These are phyloP conservation scores for Torymus aiolomorphi DNA, from an alignment of 2,888 invertebrate species.

Conservation along the genomic window DNA sequence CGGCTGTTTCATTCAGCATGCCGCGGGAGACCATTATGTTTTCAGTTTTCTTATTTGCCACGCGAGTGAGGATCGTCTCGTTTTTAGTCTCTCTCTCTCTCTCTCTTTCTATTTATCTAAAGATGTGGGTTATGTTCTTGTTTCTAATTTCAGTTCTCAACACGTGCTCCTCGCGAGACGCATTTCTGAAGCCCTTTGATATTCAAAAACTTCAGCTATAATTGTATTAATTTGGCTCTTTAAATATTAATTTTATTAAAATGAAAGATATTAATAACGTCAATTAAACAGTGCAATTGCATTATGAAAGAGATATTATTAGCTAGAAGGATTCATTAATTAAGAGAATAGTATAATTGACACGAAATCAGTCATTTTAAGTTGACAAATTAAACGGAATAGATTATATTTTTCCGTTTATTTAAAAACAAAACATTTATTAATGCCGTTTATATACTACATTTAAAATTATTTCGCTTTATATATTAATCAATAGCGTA, in stretches of 20 bases:
- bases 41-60: conserved; percentile 10
- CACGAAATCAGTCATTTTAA: no score
- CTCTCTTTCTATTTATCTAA: conserved; percentile 43
- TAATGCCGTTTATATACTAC: no score
- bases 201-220: background rate
- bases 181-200: conserved; percentile 5
- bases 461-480: no score
- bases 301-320: no score
- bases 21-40: background rate
- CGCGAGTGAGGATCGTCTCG: conserved; percentile 9
- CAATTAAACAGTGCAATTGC: no score
- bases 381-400: background rate
- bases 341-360: no score
- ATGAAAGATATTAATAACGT: no score
- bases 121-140: conserved; percentile 55
- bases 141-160: conserved; percentile 50
- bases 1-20: background rate
- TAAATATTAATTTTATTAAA: background rate
- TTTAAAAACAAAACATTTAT: conserved; percentile 2
- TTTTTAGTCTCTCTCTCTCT: conserved; percentile 31
- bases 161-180: conserved; percentile 37
- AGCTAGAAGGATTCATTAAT: no score
- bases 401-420: background rate
- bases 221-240: background rate
- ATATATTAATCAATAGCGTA: no score